Evolutionary conservation across 37 sponge, comb jelly and placozoan species (phyloP), one percentile per base, ranked within the genome.

Genomic region (Theonella swinhoei): DNA sequence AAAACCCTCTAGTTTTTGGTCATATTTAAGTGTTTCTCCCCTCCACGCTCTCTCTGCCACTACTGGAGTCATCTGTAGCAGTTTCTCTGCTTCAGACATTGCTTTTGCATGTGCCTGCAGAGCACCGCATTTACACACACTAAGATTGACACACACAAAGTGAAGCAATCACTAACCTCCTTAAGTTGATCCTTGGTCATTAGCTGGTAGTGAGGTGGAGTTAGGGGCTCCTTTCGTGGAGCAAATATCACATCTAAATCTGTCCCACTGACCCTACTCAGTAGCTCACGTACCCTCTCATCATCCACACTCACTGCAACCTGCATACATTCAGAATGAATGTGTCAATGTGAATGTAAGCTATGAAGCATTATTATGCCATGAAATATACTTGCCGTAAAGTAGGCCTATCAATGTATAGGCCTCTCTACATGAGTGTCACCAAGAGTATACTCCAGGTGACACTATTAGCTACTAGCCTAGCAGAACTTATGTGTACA

Each of bases 1-100:
- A n/a, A 80, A 72, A 24, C 62, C 85, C 0, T 78, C 72, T 64
- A 92, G 62, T 34, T 80, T 74, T n/a, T 76, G 72, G 62, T 95
- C 96, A 19, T 34, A 39, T n/a, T 76, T 66, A 14, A 89, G 78
- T 26, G 86, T 62, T 42, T 78, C 72, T 67, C 82, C 88, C 3
- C 39, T 68, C 19, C 40, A 77, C 42, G 81, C 39, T 11, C 94
- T 33, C 72, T 80, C 73, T 1, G 78, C 73, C 9, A 93, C 63
- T 2, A 90, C 68, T 30, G 94, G 94, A 34, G 96, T 90, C 83
- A 87, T 78, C 64, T 83, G 30, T 28, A 95, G 70, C 25, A 86
- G 59, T 22, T 80, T 34, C 24, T 78, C 47, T 1, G 94, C 94
- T 35, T 43, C 37, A 29, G 77, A 25, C 1, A 62, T 30, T 23